Evolutionary conservation across 2,797 vertebrate species (phyloP), one percentile per base, ranked within the genome.

Genomic region (Schizopygopsis malacanthus): DNA sequence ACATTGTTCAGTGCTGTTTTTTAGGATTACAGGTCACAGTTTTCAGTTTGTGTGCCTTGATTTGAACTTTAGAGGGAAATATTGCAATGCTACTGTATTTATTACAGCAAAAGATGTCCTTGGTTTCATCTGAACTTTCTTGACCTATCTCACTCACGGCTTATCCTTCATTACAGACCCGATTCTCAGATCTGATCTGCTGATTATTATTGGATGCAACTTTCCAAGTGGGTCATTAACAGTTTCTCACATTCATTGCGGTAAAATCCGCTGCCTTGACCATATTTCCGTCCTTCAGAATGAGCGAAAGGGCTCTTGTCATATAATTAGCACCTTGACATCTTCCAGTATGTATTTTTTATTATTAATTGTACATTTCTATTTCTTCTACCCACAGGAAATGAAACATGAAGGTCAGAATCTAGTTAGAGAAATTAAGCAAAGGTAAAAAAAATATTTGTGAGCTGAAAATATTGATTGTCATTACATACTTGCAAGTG

Each of bases 401-500:
- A 37, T 47, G 2, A 59, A 67, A 45, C 41, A 41, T 85, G 79
- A 82, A 92, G 92, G 92, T 95, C 93, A 94, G 90, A 88, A 90
- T 91, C 90, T 91, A 90, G 92, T 91, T 91, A 92, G 89, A 90
- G 90, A 92, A 92, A 59, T 92, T 91, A 92, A 89, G 91, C 89
- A 92, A 90, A 28, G 18, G 72, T 89, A 92, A 91, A 91, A 88
- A 28, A 59, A 41, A 1, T 85, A 93, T 93, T 93, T 87, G 89
- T 77, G 79, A 86, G 88, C 85, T 89, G 88, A 87, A 91, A 88
- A 89, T 92, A 93, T 92, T 85, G 93, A 95, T 93, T 92, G 81
- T 81, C 72, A 80, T 50, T 77, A 75, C 75, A 87, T 88, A 80
- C 63, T 80, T 81, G 69, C 39, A 33, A 45, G 45, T 81, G 84